Percentiles rank a stretch among this genome's conserved stretches.
Conservation (phyloP, 2,113 vertebrate species). For the Opisthocomus hoazin region DNA sequence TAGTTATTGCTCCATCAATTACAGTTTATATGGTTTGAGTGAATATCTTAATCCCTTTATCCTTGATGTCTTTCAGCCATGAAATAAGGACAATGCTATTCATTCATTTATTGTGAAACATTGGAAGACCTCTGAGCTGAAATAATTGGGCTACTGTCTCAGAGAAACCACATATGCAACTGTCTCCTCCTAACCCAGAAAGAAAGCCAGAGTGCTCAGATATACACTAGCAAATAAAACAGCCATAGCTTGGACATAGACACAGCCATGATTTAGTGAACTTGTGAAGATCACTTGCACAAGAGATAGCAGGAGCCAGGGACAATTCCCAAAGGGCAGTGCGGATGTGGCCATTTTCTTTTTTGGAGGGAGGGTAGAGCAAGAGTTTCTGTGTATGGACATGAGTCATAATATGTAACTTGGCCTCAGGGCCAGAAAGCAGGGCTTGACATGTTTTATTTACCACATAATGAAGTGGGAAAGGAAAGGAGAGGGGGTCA, state of each 20-base stretch:
- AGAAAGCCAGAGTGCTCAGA: background rate
- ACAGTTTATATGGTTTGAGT: background rate
- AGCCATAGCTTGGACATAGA: background rate
- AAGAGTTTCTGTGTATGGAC: background rate
- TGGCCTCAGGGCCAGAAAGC: background rate
- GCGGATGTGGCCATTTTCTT: background rate
- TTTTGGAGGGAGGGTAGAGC: background rate
- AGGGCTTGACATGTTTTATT: background rate
- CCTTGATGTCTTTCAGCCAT: background rate
- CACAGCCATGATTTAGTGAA: background rate
- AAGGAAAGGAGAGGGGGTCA: background rate
- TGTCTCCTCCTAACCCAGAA: background rate
- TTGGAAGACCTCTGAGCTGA: background rate
- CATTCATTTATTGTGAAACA: background rate
- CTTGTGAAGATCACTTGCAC: background rate
- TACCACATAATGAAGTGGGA: background rate
- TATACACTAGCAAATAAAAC: background rate
- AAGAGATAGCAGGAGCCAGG: background rate
- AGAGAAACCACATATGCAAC: background rate
- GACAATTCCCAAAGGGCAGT: background rate
- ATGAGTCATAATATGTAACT: background rate
- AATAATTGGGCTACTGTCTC: background rate
- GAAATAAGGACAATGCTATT: background rate
- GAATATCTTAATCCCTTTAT: background rate
- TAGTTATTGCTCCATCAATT: background rate